Conservation (phyloP, 2,113 vertebrate genomes). For the Corythoichthys intestinalis region DNA sequence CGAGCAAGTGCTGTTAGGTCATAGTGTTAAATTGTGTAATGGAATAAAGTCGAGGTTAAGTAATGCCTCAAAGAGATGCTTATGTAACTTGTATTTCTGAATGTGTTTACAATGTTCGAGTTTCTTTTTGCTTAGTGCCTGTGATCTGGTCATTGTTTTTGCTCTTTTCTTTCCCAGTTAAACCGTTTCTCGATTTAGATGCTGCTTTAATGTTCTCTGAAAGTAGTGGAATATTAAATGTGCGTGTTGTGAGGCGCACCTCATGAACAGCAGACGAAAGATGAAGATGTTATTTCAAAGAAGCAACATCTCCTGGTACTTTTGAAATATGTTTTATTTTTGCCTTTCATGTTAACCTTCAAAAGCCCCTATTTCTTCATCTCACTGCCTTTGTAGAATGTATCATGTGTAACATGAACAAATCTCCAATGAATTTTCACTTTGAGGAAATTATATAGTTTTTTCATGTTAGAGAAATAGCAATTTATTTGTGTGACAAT, state of each 20-base stretch:
- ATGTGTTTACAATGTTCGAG: slow-evolving; percentile 4
- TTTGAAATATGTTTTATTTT: background rate
- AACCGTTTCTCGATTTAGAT: slow-evolving; percentile 2
- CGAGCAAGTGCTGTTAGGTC: slow-evolving; percentile 45
- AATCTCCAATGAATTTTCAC: background rate
- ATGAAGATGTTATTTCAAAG: background rate
- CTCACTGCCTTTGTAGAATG: background rate
- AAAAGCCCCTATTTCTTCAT: background rate
- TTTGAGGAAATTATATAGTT: background rate
- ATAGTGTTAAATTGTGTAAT: slow-evolving; percentile 55
- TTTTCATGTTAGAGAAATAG: too few relatives aligned
- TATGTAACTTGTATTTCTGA: slow-evolving; percentile 26
- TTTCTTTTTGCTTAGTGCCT: background rate
- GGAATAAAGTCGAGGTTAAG: slow-evolving; percentile 44
- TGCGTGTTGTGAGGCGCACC: background rate
- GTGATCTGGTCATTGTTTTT: background rate
- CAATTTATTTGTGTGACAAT: too few relatives aligned
- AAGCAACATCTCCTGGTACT: slow-evolving; percentile 1
- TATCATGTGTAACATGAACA: background rate
- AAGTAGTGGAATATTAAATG: slow-evolving; percentile 1
- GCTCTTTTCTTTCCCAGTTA: background rate
- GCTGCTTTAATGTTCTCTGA: slow-evolving; percentile 9
- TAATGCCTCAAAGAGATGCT: slow-evolving; percentile 38
- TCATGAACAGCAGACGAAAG: background rate
- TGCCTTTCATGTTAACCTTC: slow-evolving; percentile 1